Percentiles rank a stretch among this genome's conserved stretches.
These are phyloP conservation scores for Sylvicola fuscatus DNA, from an alignment of 2,888 invertebrate genomes.

Conservation along the genomic window DNA sequence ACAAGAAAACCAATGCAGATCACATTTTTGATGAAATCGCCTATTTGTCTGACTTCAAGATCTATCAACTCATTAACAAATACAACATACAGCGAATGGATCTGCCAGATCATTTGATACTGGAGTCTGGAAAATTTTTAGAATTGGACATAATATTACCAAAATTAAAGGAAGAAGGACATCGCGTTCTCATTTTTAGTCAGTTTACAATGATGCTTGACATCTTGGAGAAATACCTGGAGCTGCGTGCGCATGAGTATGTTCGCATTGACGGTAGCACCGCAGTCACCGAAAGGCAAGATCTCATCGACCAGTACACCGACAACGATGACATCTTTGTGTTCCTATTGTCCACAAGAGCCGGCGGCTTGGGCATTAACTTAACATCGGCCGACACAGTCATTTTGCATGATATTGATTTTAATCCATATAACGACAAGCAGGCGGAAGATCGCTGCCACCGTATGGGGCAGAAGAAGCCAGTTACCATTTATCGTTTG, in stretches of 20 bases:
- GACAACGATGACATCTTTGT: conserved; percentile 59
- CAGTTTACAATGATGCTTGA: conserved; percentile 95
- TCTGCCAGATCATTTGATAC: conserved; percentile 47
- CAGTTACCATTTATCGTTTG: conserved; percentile 70
- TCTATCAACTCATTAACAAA: conserved; percentile 40
- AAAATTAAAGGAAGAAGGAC: conserved; percentile 46
- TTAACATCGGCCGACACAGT: conserved; percentile 88
- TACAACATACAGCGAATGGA: conserved; percentile 39
- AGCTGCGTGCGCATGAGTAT: conserved; percentile 48
- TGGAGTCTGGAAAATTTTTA: conserved; percentile 71
- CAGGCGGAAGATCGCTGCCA: conserved; percentile 87
- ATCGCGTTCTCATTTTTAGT: conserved; percentile 81
- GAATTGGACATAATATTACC: conserved; percentile 61
- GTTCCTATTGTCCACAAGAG: conserved; percentile 80
- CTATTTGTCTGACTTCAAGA: conserved; percentile 81
- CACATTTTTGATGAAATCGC: conserved; percentile 74
- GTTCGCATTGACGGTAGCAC: conserved; percentile 80
- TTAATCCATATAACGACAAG: conserved; percentile 96
- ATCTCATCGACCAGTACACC: conserved; percentile 77
- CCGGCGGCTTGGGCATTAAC: conserved; percentile 92
- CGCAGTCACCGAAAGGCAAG: conserved; percentile 67
- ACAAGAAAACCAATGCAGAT: conserved; percentile 55
- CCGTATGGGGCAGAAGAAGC: conserved; percentile 55
- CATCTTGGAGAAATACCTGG: conserved; percentile 72
- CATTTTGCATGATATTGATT: conserved; percentile 92